phyloP scores from a whole-genome alignment of 2,797 vertebrate species.

The Phrynocephalus vlangalii region DNA sequence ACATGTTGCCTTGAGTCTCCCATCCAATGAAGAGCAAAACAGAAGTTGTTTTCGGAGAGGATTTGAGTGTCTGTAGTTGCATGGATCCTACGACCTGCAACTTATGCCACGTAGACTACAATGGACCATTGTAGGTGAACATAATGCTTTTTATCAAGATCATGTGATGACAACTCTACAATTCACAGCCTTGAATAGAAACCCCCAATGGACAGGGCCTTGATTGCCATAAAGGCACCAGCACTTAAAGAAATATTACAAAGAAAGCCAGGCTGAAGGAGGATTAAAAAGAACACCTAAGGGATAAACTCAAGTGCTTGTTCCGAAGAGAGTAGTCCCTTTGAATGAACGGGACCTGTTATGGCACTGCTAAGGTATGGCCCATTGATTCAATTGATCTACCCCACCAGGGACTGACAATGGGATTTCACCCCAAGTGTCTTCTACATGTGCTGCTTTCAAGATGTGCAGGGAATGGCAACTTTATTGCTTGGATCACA shows the following conservation, averaged over 20 bases:
- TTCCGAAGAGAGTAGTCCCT: neutral
- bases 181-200: neutral
- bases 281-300: neutral
- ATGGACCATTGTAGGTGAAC: neutral
- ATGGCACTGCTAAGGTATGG: neutral
- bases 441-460: neutral
- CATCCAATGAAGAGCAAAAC: neutral
- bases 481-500: neutral
- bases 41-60: neutral
- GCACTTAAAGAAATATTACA: neutral
- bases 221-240: neutral
- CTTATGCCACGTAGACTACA: neutral
- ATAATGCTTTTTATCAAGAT: neutral
- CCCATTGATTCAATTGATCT: neutral
- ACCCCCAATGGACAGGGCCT: neutral
- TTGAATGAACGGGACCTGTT: neutral
- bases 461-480: neutral
- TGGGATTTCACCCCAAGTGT: neutral
- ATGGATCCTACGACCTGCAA: neutral
- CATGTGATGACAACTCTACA: neutral
- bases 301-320: neutral
- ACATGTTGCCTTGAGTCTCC: neutral
- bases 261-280: neutral
- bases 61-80: neutral
- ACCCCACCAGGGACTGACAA: neutral